Base-by-base conservation (phyloP, 1,140 invertebrate species). In the Leptinotarsa lineolata region DNA sequence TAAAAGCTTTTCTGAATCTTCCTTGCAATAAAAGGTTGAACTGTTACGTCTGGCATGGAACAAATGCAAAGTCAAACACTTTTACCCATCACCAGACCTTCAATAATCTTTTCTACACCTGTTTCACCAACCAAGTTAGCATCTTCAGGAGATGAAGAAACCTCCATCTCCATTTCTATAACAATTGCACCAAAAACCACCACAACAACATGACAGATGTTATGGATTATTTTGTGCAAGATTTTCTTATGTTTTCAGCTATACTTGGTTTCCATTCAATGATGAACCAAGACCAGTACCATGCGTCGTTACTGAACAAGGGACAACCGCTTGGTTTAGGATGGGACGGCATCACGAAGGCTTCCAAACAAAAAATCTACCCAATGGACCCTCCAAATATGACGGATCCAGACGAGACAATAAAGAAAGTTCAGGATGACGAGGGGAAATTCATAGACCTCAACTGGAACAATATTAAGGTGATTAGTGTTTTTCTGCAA, bases 241-340 rank as follows among this genome's bases (percentile, higher is more conserved):
- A 20, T 64, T 11, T 24, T 24, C 22, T 24, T 22, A 64, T 0
- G n/a, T 64, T 86, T 88, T 24, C 86, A 97, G 97, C 97, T 87
- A 98, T 99, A 86, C 89, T 99, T 75, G 98, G 98, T 80, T 98
- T 99, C 88, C 97, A 99, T 87, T 99, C 97, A 67, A 98, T 99
- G 95, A 95, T 99, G 92, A 99, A 99, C 87, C 98, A 99, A 89
- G 97, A 98, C 84, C 98, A 99, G 86, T 99, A 98, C 86, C 96
- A 99, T 86, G 97, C 97, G 68, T 98, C 97, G 58, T 85, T 97
- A 66, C 84, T 95, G 72, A 97, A 97, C 86, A 96, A 96, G 86
- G 94, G 93, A 20, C 94, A 96, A 84, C 93, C 93, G 0, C 89
- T 95, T 74, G 93, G 93, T 64, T 86, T 95, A 72, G 94, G 94